phyloP scores from a whole-genome alignment of 2,888 invertebrate species.

The Agrochola lychnidis region DNA sequence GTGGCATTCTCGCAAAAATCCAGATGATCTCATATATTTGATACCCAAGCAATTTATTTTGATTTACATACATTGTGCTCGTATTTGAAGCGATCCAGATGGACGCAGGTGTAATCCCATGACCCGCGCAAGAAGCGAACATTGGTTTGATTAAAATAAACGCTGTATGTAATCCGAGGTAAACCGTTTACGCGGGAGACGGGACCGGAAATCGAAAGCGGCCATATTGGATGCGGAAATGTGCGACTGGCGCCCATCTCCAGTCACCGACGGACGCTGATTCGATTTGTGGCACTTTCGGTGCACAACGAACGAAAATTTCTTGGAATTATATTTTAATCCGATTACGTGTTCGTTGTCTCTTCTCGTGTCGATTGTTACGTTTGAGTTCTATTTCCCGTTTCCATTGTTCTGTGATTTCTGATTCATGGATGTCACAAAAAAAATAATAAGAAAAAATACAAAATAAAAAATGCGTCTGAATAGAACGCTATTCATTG shows the following conservation, averaged over 20 bases:
- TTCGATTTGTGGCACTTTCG: conserved; percentile 69
- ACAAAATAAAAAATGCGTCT: no score
- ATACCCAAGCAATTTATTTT: conserved; percentile 56
- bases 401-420: conserved; percentile 22
- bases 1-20: conserved; percentile 40
- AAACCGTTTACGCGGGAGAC: conserved; percentile 84
- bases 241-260: conserved; percentile 71
- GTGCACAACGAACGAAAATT: conserved; percentile 52
- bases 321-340: conserved; percentile 59
- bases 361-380: conserved; percentile 36
- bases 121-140: conserved; percentile 65
- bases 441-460: no score
- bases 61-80: conserved; percentile 52
- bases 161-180: conserved; percentile 83
- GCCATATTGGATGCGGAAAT: conserved; percentile 90
- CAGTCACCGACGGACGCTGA: conserved; percentile 55
- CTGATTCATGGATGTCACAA: background rate
- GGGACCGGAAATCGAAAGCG: conserved; percentile 87
- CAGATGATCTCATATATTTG: conserved; percentile 48
- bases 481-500: no score
- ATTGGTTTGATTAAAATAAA: conserved; percentile 83
- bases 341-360: conserved; percentile 46
- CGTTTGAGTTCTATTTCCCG: conserved; percentile 28
- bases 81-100: conserved; percentile 60
- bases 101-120: conserved; percentile 62